Evolutionary conservation across 2,888 invertebrate species (phyloP).

Genomic region (Hedya salicella): DNA sequence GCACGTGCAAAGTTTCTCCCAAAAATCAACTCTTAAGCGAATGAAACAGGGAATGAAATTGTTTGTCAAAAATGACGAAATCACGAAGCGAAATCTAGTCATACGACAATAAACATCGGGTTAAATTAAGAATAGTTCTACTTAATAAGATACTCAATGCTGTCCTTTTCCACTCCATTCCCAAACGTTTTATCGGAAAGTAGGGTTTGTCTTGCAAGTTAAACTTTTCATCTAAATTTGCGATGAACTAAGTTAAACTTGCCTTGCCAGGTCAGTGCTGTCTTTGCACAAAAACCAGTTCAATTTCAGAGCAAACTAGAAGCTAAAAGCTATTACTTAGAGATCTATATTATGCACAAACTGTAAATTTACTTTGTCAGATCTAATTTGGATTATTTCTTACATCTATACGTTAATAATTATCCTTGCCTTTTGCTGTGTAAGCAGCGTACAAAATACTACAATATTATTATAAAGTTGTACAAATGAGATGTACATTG

Average conservation of each 20-base stretch:
- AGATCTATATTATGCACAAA: background rate
- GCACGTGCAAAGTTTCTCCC: too few relatives aligned
- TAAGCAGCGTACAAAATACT: too few relatives aligned
- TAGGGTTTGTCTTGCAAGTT: background rate
- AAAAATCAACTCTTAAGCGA: too few relatives aligned
- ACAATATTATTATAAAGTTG: too few relatives aligned
- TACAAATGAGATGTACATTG: too few relatives aligned
- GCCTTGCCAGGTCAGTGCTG: constrained; percentile 1
- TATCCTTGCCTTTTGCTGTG: too few relatives aligned
- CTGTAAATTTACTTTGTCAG: background rate
- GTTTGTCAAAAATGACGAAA: background rate
- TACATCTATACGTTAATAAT: too few relatives aligned
- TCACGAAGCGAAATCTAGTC: background rate
- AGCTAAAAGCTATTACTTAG: background rate
- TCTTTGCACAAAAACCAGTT: background rate
- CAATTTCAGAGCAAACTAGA: background rate
- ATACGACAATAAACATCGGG: background rate
- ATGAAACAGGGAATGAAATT: too few relatives aligned
- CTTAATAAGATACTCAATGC: background rate
- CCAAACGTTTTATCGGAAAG: background rate
- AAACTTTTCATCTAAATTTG: background rate
- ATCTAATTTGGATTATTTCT: too few relatives aligned
- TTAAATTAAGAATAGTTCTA: background rate
- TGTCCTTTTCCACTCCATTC: background rate
- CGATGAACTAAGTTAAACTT: background rate